phyloP scores from a whole-genome alignment of 2,113 vertebrate species.

The Neomonachus schauinslandi region DNA sequence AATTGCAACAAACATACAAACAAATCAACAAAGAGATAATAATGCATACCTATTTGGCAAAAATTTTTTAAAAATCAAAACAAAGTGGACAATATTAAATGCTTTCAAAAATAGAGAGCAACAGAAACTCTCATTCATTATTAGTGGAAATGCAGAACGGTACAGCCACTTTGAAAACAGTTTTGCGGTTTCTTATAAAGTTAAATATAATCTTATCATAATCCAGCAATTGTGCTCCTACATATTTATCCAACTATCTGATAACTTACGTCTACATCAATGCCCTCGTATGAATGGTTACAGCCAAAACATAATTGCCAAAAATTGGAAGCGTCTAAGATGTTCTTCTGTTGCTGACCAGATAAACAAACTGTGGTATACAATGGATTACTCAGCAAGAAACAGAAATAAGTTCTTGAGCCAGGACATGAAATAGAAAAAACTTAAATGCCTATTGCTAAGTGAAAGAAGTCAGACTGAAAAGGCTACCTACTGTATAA shows the following conservation, averaged over 20 bases:
- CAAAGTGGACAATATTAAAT: background rate
- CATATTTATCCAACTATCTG: background rate
- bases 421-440: background rate
- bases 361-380: background rate
- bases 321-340: background rate
- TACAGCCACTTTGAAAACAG: background rate
- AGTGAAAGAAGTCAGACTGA: background rate
- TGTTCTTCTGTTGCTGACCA: background rate
- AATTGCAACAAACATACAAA: background rate
- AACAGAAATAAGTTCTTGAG: background rate
- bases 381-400: background rate
- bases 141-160: background rate
- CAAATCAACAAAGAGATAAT: background rate
- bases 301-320: background rate
- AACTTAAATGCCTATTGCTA: background rate
- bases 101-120: background rate
- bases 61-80: background rate
- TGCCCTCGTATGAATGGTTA: background rate
- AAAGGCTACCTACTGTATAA: background rate
- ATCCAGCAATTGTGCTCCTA: background rate
- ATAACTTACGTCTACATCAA: background rate
- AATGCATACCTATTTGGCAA: background rate
- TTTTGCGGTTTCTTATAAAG: slow-evolving; percentile 20
- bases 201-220: background rate
- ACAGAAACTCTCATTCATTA: background rate